Evolutionary conservation across 2,888 invertebrate genomes (phyloP), one percentile per base, ranked within the genome.

Genomic region (Pilophorus perplexus): DNA sequence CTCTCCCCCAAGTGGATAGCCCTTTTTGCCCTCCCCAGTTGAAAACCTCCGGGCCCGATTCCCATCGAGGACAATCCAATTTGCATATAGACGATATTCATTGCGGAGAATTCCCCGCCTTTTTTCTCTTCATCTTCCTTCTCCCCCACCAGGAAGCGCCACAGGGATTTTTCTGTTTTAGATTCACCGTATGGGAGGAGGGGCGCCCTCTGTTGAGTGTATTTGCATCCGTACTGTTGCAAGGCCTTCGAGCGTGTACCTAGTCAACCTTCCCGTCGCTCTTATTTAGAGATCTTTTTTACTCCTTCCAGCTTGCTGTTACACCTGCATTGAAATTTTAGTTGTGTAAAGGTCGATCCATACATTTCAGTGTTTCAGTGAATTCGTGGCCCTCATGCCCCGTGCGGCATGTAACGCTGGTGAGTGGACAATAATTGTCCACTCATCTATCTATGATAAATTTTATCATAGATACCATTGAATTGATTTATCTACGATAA

Each of bases 1-100:
- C n/a, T n/a, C n/a, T n/a, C 3, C 3, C 38, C 38, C 25, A 46
- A 46, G 46, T 25, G 23, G 46, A 23, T 25, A 52, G 27, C 27
- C 52, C 25, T 28, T 18, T 52, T n/a, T 52, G 14, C 52, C 18
- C 52, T 23, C 27, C 27, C 27, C 14, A 44, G 64, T 44, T 40
- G 54, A 65, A 65, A 62, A 62, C 46, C 33, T 54, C 64, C 64
- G 20, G 22, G 40, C 27, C 42, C 14, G 33, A 25, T 22, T 27
- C 16, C 64, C 38, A 20, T n/a, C 40, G 64, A 65, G 54, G 64
- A 65, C 64, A 65, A 65, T 65, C 64, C 54, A 65, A 52, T 65
- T 65, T 52, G 64, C 64, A 65, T 65, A 65, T 65, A 65, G 64
- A 65, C 64, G 64, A 65, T 65, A 65, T 65, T 65, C 64, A 65